These are phyloP conservation scores for Mastacembelus armatus DNA, from an alignment of 2,797 vertebrate species.

Conservation along the genomic window DNA sequence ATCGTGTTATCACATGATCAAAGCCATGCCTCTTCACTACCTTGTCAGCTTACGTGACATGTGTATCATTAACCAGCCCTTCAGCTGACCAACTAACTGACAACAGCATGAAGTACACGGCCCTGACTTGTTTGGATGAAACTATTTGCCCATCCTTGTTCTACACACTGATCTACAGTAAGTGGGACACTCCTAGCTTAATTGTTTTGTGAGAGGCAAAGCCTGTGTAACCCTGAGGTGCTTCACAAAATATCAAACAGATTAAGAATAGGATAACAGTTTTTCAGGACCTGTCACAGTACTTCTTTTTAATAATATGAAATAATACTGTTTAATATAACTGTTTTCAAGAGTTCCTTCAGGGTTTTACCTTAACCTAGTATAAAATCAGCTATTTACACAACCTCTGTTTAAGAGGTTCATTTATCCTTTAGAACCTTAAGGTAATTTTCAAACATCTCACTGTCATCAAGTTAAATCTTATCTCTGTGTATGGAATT, in stretches of 20 bases:
- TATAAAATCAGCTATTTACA: background rate
- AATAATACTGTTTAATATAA: background rate
- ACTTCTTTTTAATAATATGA: background rate
- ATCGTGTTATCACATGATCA: background rate
- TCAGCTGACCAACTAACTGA: background rate
- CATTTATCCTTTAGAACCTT: background rate
- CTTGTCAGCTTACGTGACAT: background rate
- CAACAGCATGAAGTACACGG: background rate
- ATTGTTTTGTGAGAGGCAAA: constrained; percentile 62
- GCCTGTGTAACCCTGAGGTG: constrained; percentile 35
- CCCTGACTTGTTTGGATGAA: constrained; percentile 44
- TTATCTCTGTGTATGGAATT: background rate
- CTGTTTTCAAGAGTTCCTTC: background rate
- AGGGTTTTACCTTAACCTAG: background rate
- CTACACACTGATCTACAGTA: background rate
- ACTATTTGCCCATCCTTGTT: constrained; percentile 62
- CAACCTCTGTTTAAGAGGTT: background rate
- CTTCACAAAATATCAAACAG: constrained; percentile 25
- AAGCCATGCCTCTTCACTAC: background rate
- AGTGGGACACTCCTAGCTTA: constrained; percentile 68
- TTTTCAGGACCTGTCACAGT: background rate
- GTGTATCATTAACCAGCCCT: background rate
- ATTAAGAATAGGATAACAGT: constrained; percentile 27
- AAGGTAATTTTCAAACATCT: background rate
- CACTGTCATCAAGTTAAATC: constrained; percentile 4